These are phyloP conservation scores for Tonatia bakeri DNA, from an alignment of 2,113 vertebrate species.

Conservation along the genomic window DNA sequence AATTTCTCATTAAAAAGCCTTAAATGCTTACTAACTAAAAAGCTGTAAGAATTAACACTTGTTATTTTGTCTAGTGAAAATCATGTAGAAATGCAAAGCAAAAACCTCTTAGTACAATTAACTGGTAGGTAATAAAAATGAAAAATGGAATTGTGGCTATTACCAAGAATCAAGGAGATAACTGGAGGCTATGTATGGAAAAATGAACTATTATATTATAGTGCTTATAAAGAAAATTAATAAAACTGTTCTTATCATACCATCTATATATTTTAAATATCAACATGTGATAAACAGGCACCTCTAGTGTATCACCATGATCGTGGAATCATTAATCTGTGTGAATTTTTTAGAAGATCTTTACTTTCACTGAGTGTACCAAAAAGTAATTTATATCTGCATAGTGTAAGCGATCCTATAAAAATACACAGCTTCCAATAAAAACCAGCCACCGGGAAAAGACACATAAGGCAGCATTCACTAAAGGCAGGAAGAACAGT, in stretches of 20 bases:
- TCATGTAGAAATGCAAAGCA: conserved; percentile 54
- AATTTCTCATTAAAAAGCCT: conserved; percentile 2
- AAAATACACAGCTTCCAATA: not conserved
- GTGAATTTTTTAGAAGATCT: conserved; percentile 12
- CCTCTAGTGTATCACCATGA: not conserved
- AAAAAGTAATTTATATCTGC: conserved; percentile 31
- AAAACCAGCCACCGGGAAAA: not conserved
- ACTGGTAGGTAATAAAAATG: conserved; percentile 50
- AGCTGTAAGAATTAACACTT: conserved; percentile 8
- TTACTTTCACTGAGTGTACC: conserved; percentile 1
- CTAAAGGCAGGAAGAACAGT: not conserved
- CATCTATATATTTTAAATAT: conserved; percentile 6
- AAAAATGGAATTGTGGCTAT: conserved; percentile 28
- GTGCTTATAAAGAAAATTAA: conserved; percentile 36
- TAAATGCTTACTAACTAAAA: conserved; percentile 26
- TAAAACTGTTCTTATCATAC: not conserved
- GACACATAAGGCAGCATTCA: too few relatives aligned
- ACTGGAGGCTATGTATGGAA: conserved; percentile 8
- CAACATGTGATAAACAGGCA: conserved; percentile 20
- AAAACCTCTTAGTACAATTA: conserved; percentile 57
- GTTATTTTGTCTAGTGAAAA: conserved; percentile 37
- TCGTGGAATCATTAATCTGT: not conserved
- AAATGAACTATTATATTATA: conserved; percentile 29
- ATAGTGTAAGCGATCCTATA: not conserved
- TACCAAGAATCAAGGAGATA: conserved; percentile 27